These are phyloP conservation scores for Trichosurus vulpecula DNA, from an alignment of 2,797 vertebrate species.

Conservation along the genomic window DNA sequence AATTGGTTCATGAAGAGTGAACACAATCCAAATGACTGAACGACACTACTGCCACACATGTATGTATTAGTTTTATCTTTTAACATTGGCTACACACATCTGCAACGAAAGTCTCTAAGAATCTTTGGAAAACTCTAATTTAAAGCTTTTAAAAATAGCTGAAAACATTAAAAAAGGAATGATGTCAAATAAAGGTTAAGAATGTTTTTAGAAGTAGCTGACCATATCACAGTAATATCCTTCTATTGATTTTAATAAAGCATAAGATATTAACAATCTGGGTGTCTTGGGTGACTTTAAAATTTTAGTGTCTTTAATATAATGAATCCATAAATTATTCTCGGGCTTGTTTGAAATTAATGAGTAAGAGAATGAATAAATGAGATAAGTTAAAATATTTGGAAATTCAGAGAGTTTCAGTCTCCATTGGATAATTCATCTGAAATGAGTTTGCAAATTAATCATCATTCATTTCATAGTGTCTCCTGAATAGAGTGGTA, in stretches of 20 bases:
- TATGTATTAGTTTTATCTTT: background rate
- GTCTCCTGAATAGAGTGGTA: background rate
- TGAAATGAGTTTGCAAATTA: conserved; percentile 24
- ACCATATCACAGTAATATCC: background rate
- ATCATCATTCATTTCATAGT: background rate
- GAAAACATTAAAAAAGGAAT: background rate
- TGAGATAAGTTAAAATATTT: conserved; percentile 6
- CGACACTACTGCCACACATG: background rate
- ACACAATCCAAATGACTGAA: background rate
- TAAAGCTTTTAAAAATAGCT: background rate
- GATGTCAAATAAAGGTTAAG: conserved; percentile 9
- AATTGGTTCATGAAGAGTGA: background rate
- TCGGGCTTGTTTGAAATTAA: conserved; percentile 3
- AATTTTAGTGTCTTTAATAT: conserved; percentile 22
- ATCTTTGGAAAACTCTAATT: background rate
- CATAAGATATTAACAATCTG: background rate
- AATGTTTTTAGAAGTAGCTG: conserved; percentile 25
- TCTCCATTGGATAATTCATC: background rate
- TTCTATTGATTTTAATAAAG: background rate
- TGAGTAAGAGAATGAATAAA: background rate
- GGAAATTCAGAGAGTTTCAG: conserved; percentile 14
- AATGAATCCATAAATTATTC: conserved; percentile 45
- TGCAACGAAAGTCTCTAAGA: background rate
- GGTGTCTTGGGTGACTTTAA: conserved; percentile 34
- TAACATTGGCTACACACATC: background rate